Conservation (phyloP, 2,888 invertebrate species). For the Dynastes maya region DNA sequence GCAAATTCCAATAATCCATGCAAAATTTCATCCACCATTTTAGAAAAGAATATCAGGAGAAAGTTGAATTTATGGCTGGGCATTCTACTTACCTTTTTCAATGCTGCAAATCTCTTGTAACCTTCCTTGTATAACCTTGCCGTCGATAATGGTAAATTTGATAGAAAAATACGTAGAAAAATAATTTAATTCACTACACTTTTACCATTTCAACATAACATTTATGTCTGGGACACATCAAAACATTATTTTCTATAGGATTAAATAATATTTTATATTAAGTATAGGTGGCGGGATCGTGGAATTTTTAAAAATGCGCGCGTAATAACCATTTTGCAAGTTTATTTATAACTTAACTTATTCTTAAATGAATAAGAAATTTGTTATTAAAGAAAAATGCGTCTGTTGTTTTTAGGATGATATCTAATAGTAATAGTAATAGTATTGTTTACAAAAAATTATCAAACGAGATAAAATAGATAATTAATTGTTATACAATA, state of each 20-base stretch:
- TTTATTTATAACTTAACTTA: not conserved
- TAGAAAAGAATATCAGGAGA: slow-evolving; percentile 43
- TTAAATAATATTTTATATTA: slow-evolving; percentile 34
- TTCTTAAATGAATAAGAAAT: too few relatives aligned
- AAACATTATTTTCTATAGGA: slow-evolving; percentile 49
- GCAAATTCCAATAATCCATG: slow-evolving; percentile 20
- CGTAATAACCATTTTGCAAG: not conserved
- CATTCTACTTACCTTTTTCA: slow-evolving; percentile 25
- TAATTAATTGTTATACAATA: too few relatives aligned
- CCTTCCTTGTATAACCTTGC: slow-evolving; percentile 4
- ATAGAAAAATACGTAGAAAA: slow-evolving; percentile 21
- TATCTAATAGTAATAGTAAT: not conserved
- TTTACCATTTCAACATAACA: slow-evolving; percentile 22
- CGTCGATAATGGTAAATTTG: not conserved
- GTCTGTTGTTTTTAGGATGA: too few relatives aligned
- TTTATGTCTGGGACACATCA: slow-evolving; percentile 29
- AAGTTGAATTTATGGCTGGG: slow-evolving; percentile 39
- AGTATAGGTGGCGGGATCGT: slow-evolving; percentile 45
- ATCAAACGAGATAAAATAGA: too few relatives aligned
- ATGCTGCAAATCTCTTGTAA: not conserved
- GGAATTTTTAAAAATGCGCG: slow-evolving; percentile 41
- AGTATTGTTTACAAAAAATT: not conserved
- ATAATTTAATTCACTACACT: slow-evolving; percentile 12
- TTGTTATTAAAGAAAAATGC: not conserved
- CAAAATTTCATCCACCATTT: slow-evolving; percentile 50